phyloP scores from a whole-genome alignment of 2,113 vertebrate species.

The Urocynchramus pylzowi region DNA sequence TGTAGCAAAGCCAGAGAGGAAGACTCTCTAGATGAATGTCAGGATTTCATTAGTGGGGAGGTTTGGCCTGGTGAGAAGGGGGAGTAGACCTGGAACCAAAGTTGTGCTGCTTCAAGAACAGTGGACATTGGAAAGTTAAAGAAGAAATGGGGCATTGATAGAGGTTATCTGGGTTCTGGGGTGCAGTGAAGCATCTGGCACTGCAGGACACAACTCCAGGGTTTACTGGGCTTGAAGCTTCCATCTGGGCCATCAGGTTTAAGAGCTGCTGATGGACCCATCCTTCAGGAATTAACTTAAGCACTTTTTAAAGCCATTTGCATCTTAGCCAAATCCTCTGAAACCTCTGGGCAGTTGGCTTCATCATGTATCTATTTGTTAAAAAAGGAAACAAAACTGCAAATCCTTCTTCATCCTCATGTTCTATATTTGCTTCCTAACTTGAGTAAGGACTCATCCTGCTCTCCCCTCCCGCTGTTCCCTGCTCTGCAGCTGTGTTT shows the following conservation, averaged over 20 bases:
- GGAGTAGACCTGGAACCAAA: background rate
- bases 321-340: background rate
- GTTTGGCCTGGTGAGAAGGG: background rate
- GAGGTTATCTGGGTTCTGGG: background rate
- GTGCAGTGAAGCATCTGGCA: background rate
- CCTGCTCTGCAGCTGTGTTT: constrained; percentile 62
- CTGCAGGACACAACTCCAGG: background rate
- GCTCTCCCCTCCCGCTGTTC: background rate
- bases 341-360: background rate
- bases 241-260: background rate
- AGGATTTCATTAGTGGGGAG: background rate
- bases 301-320: background rate
- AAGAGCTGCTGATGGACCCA: background rate
- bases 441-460: background rate
- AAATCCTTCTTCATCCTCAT: background rate
- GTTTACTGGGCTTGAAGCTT: background rate
- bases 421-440: background rate
- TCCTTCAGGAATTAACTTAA: background rate
- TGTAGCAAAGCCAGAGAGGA: background rate
- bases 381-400: background rate
- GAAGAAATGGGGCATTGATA: background rate
- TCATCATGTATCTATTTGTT: background rate
- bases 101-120: background rate
- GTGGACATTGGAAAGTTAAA: background rate
- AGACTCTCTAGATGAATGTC: background rate